Conservation (phyloP, 2,113 vertebrate genomes). For the Heterocephalus glaber region DNA sequence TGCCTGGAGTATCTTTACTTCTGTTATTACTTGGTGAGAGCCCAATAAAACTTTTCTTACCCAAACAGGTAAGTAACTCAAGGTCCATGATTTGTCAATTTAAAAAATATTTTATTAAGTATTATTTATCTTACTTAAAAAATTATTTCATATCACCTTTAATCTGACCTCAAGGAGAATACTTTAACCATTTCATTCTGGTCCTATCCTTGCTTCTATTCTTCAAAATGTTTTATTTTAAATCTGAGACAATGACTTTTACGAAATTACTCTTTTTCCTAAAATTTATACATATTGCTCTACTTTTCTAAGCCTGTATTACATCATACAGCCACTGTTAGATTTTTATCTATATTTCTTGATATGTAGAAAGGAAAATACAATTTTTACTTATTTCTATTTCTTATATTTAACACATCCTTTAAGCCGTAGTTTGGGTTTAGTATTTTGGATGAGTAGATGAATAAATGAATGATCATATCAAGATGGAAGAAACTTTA, state of each 20-base stretch:
- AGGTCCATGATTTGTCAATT: neutral
- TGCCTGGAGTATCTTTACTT: neutral
- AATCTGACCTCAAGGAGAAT: neutral
- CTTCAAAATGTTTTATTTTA: neutral
- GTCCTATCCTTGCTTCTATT: neutral
- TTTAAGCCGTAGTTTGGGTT: neutral
- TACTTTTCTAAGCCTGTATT: neutral
- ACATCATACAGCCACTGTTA: neutral
- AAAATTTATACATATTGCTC: neutral
- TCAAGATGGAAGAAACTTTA: neutral
- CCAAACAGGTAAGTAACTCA: neutral
- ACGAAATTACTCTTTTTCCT: slow-evolving; percentile 1
- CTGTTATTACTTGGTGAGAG: neutral
- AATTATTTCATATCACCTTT: neutral
- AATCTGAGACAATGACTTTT: neutral
- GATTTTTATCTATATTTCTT: neutral
- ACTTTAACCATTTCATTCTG: neutral
- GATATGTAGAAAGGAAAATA: neutral
- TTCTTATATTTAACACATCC: neutral
- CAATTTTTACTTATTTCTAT: neutral
- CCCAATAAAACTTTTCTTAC: neutral
- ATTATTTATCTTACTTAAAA: neutral
- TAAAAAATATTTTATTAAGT: neutral
- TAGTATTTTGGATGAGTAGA: neutral
- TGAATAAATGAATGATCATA: neutral